These are phyloP conservation scores for Amblyopsis rosae DNA, from an alignment of 2,113 vertebrate species.

Conservation along the genomic window DNA sequence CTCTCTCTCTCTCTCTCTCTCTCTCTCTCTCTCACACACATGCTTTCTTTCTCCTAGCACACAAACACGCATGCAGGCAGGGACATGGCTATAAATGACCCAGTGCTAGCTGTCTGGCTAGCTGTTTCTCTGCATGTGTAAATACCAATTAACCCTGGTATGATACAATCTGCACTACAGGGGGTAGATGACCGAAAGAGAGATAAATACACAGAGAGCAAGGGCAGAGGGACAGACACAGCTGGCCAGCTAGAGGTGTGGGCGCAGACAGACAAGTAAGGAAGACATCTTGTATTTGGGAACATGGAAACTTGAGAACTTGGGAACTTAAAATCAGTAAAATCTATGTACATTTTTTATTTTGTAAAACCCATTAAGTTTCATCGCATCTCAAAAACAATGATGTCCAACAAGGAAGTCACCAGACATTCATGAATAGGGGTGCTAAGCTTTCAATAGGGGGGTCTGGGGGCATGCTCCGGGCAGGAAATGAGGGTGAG, in stretches of 20 bases:
- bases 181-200: not conserved
- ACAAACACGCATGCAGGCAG: not conserved
- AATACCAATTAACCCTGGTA: not conserved
- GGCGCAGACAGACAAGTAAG: not conserved
- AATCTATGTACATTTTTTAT: too few relatives aligned
- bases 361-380: too few relatives aligned
- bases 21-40: not conserved
- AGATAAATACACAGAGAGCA: not conserved
- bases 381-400: too few relatives aligned
- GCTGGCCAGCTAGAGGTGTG: not conserved
- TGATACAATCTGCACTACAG: not conserved
- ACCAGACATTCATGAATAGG: too few relatives aligned
- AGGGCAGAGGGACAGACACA: not conserved
- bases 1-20: not conserved
- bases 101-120: not conserved
- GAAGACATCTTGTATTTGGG: not conserved
- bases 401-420: too few relatives aligned
- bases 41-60: not conserved
- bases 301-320: too few relatives aligned
- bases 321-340: too few relatives aligned
- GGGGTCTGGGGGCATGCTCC: too few relatives aligned
- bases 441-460: too few relatives aligned
- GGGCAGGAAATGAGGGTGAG: too few relatives aligned
- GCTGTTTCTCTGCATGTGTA: not conserved
- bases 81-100: not conserved